These are phyloP conservation scores for Agraylea sexmaculata DNA, from an alignment of 1,140 invertebrate species.

Conservation along the genomic window DNA sequence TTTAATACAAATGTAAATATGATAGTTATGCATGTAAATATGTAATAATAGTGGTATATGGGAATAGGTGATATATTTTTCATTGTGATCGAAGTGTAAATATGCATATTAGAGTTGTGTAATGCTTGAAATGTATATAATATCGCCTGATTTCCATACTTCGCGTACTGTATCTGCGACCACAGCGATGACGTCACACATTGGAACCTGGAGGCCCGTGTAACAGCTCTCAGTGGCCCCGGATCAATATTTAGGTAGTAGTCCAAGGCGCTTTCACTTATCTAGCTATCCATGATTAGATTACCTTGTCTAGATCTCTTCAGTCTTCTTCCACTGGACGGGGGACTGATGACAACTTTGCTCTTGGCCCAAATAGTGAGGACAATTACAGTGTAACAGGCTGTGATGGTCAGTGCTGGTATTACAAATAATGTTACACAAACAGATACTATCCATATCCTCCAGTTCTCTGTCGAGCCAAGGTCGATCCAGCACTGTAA, in stretches of 20 bases:
- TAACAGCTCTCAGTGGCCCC: too few species aligned
- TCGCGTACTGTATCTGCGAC: too few species aligned
- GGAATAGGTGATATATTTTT: too few species aligned
- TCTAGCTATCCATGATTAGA: background rate
- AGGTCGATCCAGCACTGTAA: slow-evolving; percentile 88
- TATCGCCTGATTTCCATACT: too few species aligned
- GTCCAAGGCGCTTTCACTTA: background rate
- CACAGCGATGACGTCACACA: too few species aligned
- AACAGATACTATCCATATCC: slow-evolving; percentile 79
- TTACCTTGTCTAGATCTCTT: slow-evolving; percentile 33
- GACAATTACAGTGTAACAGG: slow-evolving; percentile 86
- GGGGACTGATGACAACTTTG: slow-evolving; percentile 43
- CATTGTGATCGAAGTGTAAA: too few species aligned
- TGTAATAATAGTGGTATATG: too few species aligned
- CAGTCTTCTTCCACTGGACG: slow-evolving; percentile 38
- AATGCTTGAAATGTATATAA: too few species aligned
- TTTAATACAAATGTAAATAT: too few species aligned
- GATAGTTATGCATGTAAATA: too few species aligned
- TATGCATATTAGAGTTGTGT: too few species aligned
- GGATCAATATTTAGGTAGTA: background rate
- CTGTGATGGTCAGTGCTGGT: slow-evolving; percentile 80
- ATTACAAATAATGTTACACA: slow-evolving; percentile 74
- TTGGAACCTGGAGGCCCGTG: too few species aligned
- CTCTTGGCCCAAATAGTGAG: slow-evolving; percentile 84
- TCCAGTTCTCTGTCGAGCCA: slow-evolving; percentile 62